Percentiles rank a stretch among this genome's conserved stretches.
Evolutionary conservation across 1,140 invertebrate genomes (phyloP).

Genomic region (Limonius californicus): DNA sequence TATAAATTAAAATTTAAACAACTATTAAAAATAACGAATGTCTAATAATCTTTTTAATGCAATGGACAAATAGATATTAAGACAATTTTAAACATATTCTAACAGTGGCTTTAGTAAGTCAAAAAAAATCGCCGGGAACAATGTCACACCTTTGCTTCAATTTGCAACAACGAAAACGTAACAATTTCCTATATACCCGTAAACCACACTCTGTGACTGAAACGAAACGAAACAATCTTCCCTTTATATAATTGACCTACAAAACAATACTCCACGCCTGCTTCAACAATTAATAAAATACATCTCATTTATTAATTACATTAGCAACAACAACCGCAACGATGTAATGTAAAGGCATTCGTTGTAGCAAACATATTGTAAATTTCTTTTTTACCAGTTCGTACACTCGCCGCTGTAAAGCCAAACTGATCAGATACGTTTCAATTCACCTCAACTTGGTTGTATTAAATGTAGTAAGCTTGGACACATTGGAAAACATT

Average conservation of each 20-base stretch:
- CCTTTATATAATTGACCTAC: not conserved
- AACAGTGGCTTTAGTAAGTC: slow-evolving; percentile 23
- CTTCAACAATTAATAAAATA: slow-evolving; percentile 7
- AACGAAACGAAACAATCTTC: not conserved
- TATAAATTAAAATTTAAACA: slow-evolving; percentile 14
- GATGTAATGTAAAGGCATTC: not conserved
- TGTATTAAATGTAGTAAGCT: too few species aligned
- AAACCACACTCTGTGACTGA: not conserved
- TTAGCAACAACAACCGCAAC: slow-evolving; percentile 4
- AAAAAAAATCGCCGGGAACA: slow-evolving; percentile 22
- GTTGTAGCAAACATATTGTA: slow-evolving; percentile 1
- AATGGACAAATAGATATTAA: slow-evolving; percentile 37
- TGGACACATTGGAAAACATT: too few species aligned
- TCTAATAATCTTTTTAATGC: slow-evolving; percentile 31
- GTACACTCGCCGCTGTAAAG: not conserved
- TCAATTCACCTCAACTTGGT: too few species aligned
- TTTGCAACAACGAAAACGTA: not conserved
- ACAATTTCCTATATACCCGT: slow-evolving; percentile 11
- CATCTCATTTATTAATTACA: slow-evolving; percentile 16
- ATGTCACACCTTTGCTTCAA: not conserved
- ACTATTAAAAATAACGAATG: slow-evolving; percentile 27
- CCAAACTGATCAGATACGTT: too few species aligned
- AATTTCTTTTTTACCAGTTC: too few species aligned
- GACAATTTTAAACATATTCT: slow-evolving; percentile 18
- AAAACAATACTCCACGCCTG: not conserved